These are phyloP conservation scores for Drosophila micromelanica DNA, from an alignment of 1,140 invertebrate species.

Conservation along the genomic window DNA sequence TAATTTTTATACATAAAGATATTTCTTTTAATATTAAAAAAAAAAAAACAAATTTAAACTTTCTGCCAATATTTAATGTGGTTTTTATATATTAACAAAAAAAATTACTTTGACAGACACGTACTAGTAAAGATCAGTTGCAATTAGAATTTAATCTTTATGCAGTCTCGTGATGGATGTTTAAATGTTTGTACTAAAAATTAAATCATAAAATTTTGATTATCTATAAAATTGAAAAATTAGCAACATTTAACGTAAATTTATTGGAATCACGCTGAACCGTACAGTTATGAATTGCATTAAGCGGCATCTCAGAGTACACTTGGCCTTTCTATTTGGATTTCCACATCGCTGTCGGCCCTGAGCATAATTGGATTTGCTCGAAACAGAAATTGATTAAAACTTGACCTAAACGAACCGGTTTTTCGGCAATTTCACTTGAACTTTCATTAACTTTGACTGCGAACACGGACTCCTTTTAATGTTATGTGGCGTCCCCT, in stretches of 20 bases:
- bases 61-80: too few species aligned
- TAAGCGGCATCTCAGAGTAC: background rate
- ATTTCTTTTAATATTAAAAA: too few species aligned
- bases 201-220: too few species aligned
- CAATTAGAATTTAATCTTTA: too few species aligned
- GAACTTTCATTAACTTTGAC: slow-evolving; percentile 73
- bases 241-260: background rate
- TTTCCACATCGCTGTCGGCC: slow-evolving; percentile 55
- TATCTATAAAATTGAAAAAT: too few species aligned
- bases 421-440: slow-evolving; percentile 75
- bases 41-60: too few species aligned
- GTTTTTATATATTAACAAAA: too few species aligned
- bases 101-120: too few species aligned
- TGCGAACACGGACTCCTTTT: slow-evolving; percentile 52
- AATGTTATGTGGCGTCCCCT: slow-evolving; percentile 3
- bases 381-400: slow-evolving; percentile 42
- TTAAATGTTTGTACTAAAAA: too few species aligned
- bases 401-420: slow-evolving; percentile 59
- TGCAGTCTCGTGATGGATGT: too few species aligned
- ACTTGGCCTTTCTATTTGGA: slow-evolving; percentile 33
- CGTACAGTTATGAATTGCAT: slow-evolving; percentile 20
- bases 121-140: too few species aligned
- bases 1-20: too few species aligned
- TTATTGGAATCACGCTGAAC: background rate
- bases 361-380: slow-evolving; percentile 64